Evolutionary conservation across 1,140 invertebrate species (phyloP).

Genomic region (Littorina saxatilis): DNA sequence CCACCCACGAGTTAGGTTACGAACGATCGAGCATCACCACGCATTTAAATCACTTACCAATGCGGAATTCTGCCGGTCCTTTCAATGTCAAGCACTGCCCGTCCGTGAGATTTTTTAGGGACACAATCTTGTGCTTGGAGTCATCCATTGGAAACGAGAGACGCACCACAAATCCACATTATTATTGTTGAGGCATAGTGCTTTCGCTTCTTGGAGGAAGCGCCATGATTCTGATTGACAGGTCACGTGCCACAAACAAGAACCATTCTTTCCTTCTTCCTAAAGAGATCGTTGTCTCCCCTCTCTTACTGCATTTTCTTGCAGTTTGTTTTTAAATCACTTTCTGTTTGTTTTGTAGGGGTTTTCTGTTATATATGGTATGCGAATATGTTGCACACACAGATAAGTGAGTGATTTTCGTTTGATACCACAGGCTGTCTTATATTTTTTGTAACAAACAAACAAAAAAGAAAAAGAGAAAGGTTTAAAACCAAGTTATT

Average conservation of each 20-base stretch:
- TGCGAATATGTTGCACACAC: too few relatives aligned
- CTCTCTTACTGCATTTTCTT: too few relatives aligned
- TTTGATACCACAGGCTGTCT: too few relatives aligned
- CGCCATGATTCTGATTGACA: background rate
- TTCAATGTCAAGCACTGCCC: slow-evolving; percentile 27
- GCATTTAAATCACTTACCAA: slow-evolving; percentile 19
- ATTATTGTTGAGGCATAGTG: background rate
- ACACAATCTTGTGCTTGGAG: slow-evolving; percentile 23
- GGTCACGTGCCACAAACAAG: slow-evolving; percentile 31
- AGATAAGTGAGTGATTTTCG: too few relatives aligned
- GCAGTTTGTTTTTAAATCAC: too few relatives aligned
- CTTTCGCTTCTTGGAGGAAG: slow-evolving; percentile 1
- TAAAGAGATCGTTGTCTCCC: too few relatives aligned
- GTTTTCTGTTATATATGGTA: too few relatives aligned
- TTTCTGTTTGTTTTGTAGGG: too few relatives aligned
- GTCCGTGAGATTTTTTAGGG: slow-evolving; percentile 27
- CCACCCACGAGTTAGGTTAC: too few relatives aligned
- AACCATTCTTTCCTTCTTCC: background rate
- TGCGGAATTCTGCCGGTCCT: slow-evolving; percentile 26
- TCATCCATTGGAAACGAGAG: slow-evolving; percentile 27
- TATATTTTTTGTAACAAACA: too few relatives aligned
- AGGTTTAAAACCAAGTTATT: too few relatives aligned
- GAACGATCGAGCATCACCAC: background rate
- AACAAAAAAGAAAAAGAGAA: too few relatives aligned
- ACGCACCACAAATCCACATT: background rate